phyloP scores from a whole-genome alignment of 2,888 invertebrate genomes.

The Phragmatobia fuliginosa region DNA sequence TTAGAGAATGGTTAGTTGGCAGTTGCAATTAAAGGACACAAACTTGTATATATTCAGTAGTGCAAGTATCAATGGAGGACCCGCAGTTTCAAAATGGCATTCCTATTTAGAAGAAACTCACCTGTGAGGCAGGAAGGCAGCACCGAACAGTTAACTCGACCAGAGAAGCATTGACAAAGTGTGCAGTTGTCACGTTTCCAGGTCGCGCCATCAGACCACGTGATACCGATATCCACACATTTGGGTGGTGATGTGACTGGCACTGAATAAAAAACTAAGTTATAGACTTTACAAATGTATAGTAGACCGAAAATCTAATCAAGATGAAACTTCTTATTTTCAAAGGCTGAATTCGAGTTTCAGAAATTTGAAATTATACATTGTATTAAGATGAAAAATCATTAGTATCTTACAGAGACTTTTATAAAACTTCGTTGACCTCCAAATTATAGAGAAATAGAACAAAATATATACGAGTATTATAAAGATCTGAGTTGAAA shows the following conservation, averaged over 20 bases:
- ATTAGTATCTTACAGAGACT: not conserved
- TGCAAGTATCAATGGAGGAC: no score
- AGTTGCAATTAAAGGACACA: no score
- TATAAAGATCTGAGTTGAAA: not conserved
- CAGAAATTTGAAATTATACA: not conserved
- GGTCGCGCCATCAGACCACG: slow-evolving; percentile 89
- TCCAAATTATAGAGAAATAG: not conserved
- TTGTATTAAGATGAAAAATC: not conserved
- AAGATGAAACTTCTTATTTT: not conserved
- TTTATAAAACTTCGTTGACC: not conserved
- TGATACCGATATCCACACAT: slow-evolving; percentile 87
- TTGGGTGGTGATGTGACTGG: slow-evolving; percentile 53
- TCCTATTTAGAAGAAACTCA: slow-evolving; percentile 15
- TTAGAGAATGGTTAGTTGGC: no score
- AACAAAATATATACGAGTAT: not conserved
- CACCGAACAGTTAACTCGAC: slow-evolving; percentile 87
- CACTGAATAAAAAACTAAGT: not conserved
- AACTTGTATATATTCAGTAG: no score
- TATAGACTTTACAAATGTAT: not conserved
- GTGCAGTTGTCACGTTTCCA: slow-evolving; percentile 89
- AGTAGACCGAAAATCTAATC: not conserved
- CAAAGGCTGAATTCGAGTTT: not conserved
- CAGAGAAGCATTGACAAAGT: slow-evolving; percentile 89
- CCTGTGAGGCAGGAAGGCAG: slow-evolving; percentile 56
- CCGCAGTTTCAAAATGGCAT: no score